These are phyloP conservation scores for Isichthys henryi DNA, from an alignment of 2,113 vertebrate genomes.

Conservation along the genomic window DNA sequence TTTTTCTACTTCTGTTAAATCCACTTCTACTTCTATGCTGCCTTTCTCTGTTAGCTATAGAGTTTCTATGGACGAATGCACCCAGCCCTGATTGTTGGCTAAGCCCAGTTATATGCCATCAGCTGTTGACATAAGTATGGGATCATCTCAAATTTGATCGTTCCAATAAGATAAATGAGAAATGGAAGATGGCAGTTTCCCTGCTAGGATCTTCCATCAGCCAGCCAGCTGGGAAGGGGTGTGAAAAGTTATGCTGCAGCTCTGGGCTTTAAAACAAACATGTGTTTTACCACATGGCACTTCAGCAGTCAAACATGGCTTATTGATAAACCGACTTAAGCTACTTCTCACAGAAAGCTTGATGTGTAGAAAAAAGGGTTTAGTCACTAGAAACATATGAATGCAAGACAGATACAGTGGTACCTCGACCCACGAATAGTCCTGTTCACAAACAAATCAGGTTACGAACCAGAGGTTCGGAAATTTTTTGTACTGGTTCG, in stretches of 20 bases:
- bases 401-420: not conserved
- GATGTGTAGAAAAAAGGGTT: not conserved
- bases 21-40: not conserved
- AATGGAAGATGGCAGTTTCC: not conserved
- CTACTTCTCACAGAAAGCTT: not conserved
- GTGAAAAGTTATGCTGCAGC: not conserved
- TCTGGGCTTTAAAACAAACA: constrained; percentile 9
- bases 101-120: not conserved
- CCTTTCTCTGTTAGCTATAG: not conserved
- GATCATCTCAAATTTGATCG: not conserved
- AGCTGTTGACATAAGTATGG: not conserved
- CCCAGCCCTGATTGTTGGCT: not conserved
- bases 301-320: not conserved
- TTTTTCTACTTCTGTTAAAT: not conserved
- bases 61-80: not conserved
- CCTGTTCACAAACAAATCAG: too few species aligned
- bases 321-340: not conserved
- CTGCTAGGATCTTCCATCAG: not conserved
- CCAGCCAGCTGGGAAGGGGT: not conserved
- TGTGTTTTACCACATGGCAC: not conserved
- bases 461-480: too few species aligned
- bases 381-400: too few species aligned
- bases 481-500: too few species aligned
- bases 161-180: not conserved
- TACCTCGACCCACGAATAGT: not conserved